Base-by-base conservation (phyloP, 2,797 vertebrate species). In the Vespertilio murinus region DNA sequence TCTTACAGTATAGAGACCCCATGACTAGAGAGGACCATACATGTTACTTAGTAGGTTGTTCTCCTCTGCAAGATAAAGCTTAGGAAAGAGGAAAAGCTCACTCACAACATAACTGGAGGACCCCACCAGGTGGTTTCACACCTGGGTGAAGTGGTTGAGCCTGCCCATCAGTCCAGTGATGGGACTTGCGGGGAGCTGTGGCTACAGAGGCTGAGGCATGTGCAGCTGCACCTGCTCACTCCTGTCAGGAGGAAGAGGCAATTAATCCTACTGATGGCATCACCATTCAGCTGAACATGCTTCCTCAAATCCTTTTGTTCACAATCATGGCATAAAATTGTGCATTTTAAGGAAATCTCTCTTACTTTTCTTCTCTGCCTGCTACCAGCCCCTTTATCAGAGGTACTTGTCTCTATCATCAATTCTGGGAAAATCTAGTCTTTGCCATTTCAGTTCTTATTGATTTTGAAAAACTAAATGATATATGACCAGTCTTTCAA, bases 61-160 rank as follows among this genome's bases (percentile, higher is more conserved):
- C 23, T 33, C 25, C 6, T 78, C 33, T 56, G 23, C 3, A 78
- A 78, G 38, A 42, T 28, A 23, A 71, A 71, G 38, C 3, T 71
- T 16, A 28, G 42, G 22, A 35, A 78, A 78, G n/a, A 78, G 33
- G 33, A 54, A 35, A 77, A 33, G 14, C 56, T 73, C 38, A 33
- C 9, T 20, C 42, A 38, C 30, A 23, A 11, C 8, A 64, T 28
- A 22, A 17, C 0, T 47, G 67, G 67, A 28, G 56, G 5, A 20
- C 45, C 22, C 11, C 38, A 12, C 18, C 4, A 3, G 13, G 23
- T 7, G 35, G 7, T 47, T 22, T 18, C 54, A 23, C 38, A 6
- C 2, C 17, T 2, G 4, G 8, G 14, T 12, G 25, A 52, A 86
- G 23, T 0, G 0, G 8, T 9, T 59, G 45, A 85, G 13, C 30